Evolutionary conservation across 2,113 vertebrate genomes (phyloP).

Genomic region (Budorcas taxicolor): DNA sequence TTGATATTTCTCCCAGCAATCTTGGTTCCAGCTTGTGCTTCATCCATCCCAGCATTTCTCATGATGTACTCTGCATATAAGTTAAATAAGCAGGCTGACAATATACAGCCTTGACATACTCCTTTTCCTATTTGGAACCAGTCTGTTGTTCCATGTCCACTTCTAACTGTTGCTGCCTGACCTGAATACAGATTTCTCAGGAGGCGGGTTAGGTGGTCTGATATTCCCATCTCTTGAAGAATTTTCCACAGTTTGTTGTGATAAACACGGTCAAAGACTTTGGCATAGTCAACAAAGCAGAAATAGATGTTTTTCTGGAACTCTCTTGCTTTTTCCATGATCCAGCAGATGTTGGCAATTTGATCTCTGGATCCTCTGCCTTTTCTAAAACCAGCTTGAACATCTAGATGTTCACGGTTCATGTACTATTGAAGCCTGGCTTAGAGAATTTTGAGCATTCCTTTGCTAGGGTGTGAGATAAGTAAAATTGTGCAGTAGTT

Average conservation of each 20-base stretch:
- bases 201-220: not conserved
- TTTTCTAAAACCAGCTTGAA: not conserved
- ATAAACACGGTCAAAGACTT: not conserved
- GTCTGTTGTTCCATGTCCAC: not conserved
- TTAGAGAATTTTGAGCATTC: not conserved
- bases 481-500: not conserved
- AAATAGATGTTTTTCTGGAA: not conserved
- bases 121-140: not conserved
- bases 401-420: not conserved
- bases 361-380: not conserved
- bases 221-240: not conserved
- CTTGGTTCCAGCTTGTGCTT: not conserved
- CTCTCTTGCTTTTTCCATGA: not conserved
- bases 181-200: not conserved
- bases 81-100: not conserved
- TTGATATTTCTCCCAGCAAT: accelerated
- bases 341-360: not conserved
- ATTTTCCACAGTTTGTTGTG: not conserved
- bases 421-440: not conserved
- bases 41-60: not conserved
- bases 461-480: not conserved
- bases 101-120: not conserved
- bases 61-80: not conserved
- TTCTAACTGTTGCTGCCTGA: not conserved
- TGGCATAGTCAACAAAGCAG: not conserved